A percentile compares a stretch with the other conserved stretches of the same genome.
Evolutionary conservation across 2,888 invertebrate genomes (phyloP).

Genomic region (Xylota sylvarum): DNA sequence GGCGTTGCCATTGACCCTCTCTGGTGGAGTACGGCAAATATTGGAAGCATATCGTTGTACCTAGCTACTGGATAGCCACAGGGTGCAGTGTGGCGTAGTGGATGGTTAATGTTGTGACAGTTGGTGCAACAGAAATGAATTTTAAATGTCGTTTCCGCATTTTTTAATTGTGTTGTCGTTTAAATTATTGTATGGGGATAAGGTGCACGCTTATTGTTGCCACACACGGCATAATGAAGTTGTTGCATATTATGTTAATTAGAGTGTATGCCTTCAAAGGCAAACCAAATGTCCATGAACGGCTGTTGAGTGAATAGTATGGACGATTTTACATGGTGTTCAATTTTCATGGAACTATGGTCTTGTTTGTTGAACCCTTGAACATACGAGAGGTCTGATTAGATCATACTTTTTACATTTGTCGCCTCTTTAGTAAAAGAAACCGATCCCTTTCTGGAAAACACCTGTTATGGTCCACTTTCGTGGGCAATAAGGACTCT

Average conservation of each 20-base stretch:
- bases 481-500: too few species aligned
- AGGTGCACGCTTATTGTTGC: slow-evolving; percentile 36
- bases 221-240: slow-evolving; percentile 46
- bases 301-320: too few species aligned
- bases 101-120: slow-evolving; percentile 48
- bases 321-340: too few species aligned
- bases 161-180: slow-evolving; percentile 66
- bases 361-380: background rate
- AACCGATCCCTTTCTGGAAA: too few species aligned
- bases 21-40: background rate
- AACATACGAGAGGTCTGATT: background rate
- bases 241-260: slow-evolving; percentile 45
- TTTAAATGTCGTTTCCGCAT: slow-evolving; percentile 69
- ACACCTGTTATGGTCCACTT: too few species aligned
- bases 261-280: background rate
- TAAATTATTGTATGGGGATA: slow-evolving; percentile 53
- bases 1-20: slow-evolving; percentile 64
- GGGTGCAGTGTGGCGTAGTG: slow-evolving; percentile 2
- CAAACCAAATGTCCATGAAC: background rate
- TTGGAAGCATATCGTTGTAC: slow-evolving; percentile 20
- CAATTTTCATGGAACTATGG: background rate
- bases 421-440: too few species aligned
- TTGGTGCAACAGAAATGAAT: slow-evolving; percentile 56
- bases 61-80: slow-evolving; percentile 2
- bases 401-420: too few species aligned